Base-by-base conservation (phyloP, 2,113 vertebrate species). In the Polypterus bichir region DNA sequence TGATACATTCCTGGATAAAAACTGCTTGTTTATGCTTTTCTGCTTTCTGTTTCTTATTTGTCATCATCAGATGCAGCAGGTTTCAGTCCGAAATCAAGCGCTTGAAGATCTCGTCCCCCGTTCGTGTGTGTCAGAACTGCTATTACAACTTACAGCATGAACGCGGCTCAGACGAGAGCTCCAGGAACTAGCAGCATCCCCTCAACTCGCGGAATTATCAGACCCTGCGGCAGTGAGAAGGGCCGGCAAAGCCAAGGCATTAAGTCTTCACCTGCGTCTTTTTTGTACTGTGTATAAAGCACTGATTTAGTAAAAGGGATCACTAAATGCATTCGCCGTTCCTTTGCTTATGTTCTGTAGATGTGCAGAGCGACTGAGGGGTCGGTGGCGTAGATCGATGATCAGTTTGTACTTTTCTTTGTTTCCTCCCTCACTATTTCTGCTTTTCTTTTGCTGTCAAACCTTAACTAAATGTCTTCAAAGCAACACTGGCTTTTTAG, bases 91-190 rank as follows among this genome's bases (percentile, higher is more conserved):
- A 99, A 86, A 98, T 99, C 80, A 97, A 92, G 45, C 80, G 96
- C 5, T 84, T 99, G 80, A 98, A 98, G 83, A 97, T 99, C 67
- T 98, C 95, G 0, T 99, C 96, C 0, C 96, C 96, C 0, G 96
- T 98, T 63, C 85, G 96, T 2, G 96, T 99, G 54, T 99, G 95
- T 83, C 96, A 98, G 84, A 98, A 95, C 91, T 99, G 96, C 83
- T 94, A 91, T 70, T 97, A 92, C 77, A 98, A 97, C 80, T 84
- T 99, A 57, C 95, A 98, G 68, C 93, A 97, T 0, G 95, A 98
- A 74, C 83, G 89, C 7, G 82, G 86, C 47, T 74, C 75, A 1
- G 92, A 96, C 64, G 93, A 96, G 7, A 78, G 88, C 59, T 73
- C 84, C 70, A 88, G 84, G 66, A 95, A 92, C 69, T 97, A 85